Evolutionary conservation across 2,888 invertebrate genomes (phyloP).

Genomic region (Allophyes oxyacanthae): DNA sequence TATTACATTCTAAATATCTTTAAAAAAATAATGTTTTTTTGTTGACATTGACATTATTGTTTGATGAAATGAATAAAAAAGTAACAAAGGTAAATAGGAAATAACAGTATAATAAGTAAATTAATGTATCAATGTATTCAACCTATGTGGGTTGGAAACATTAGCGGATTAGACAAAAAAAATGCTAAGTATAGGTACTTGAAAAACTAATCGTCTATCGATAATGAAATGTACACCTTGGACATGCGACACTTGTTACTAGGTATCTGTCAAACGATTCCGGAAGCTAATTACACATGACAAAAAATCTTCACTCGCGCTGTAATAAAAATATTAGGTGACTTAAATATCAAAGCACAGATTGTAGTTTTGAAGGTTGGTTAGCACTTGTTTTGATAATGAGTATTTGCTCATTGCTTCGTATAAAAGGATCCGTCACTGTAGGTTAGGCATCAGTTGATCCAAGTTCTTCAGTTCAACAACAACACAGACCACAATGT

Average conservation of each 20-base stretch:
- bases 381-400: conserved; percentile 74
- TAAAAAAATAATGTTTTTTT: no score
- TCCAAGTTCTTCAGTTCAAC: conserved; percentile 71
- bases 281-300: conserved; percentile 55
- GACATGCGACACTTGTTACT: conserved; percentile 20
- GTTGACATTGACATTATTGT: no score
- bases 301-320: conserved; percentile 58
- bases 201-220: conserved; percentile 13
- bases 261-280: conserved; percentile 41
- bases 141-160: no score
- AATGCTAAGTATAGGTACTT: no score
- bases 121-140: no score
- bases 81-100: background rate
- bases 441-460: conserved; percentile 77
- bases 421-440: conserved; percentile 79
- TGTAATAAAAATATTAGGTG: conserved; percentile 45
- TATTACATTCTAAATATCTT: no score
- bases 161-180: background rate
- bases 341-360: conserved; percentile 63
- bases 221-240: conserved; percentile 27
- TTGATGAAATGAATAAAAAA: background rate
- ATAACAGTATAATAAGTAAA: no score
- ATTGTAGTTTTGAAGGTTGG: conserved; percentile 76
- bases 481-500: conserved; percentile 86
- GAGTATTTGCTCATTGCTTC: conserved; percentile 47